A percentile compares a stretch with the other conserved stretches of the same genome.
Evolutionary conservation across 64 coral and sea anemone species (phyloP).

Genomic region (Anthopleura sola): DNA sequence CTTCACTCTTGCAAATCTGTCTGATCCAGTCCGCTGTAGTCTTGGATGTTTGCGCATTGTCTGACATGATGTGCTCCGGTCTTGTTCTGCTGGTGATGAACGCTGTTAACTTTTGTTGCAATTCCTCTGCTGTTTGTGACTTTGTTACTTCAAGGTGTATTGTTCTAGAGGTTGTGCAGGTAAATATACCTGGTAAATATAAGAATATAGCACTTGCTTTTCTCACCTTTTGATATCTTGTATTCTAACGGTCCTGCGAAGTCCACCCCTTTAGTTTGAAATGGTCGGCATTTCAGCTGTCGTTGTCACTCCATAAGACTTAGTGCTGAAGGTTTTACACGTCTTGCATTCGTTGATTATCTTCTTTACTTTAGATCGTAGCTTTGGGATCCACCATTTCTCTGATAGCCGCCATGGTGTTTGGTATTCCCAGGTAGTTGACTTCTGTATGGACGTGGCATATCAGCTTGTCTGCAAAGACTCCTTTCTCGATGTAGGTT

Average conservation of each 20-base stretch:
- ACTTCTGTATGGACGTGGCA: constrained; percentile 41
- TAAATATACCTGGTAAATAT: no score
- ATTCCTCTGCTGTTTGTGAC: constrained; percentile 69
- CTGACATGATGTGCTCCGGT: constrained; percentile 48
- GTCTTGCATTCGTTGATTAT: constrained; percentile 49
- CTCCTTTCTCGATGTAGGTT: constrained; percentile 26
- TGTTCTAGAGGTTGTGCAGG: constrained; percentile 45
- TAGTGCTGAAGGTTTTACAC: constrained; percentile 48
- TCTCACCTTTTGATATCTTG: constrained; percentile 45
- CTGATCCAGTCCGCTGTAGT: constrained; percentile 46
- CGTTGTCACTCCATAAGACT: constrained; percentile 28
- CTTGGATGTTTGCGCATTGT: constrained; percentile 56
- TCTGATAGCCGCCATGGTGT: constrained; percentile 66
- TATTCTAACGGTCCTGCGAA: constrained; percentile 65
- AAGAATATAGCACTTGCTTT: constrained; percentile 57
- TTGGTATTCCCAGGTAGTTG: constrained; percentile 53
- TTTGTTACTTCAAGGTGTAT: constrained; percentile 67
- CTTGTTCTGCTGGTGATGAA: constrained; percentile 66
- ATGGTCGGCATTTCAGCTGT: constrained; percentile 65
- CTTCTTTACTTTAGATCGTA: constrained; percentile 68
- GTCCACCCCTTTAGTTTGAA: constrained; percentile 54
- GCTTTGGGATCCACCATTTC: constrained; percentile 76
- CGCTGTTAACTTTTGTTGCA: constrained; percentile 54
- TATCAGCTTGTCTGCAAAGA: constrained; percentile 54
- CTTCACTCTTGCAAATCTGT: constrained; percentile 56